phyloP scores from a whole-genome alignment of 1,140 invertebrate genomes.

The Sinella curviseta region DNA sequence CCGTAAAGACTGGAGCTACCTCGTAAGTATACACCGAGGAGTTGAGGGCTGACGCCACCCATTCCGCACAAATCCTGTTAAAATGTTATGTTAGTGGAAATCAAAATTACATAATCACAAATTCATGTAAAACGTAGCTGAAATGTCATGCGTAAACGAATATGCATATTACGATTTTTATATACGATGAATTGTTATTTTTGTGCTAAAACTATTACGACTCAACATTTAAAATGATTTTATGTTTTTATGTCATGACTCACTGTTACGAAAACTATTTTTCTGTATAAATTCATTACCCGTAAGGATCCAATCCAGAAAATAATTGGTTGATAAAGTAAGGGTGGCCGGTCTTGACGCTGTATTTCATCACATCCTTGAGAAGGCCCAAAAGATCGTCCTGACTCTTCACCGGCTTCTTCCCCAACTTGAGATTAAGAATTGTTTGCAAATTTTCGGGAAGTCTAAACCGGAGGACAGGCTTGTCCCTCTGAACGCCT shows the following conservation, averaged over 20 bases:
- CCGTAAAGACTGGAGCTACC: slow-evolving; percentile 82
- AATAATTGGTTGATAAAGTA: slow-evolving; percentile 85
- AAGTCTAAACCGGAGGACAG: slow-evolving; percentile 72
- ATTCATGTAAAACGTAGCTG: too few relatives aligned
- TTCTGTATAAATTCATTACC: too few relatives aligned
- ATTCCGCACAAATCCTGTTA: slow-evolving; percentile 77
- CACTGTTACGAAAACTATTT: too few relatives aligned
- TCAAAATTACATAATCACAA: slow-evolving; percentile 53
- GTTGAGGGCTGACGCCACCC: slow-evolving; percentile 81
- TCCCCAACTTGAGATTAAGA: slow-evolving; percentile 67
- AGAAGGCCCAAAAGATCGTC: slow-evolving; percentile 67
- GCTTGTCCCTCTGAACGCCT: slow-evolving; percentile 65
- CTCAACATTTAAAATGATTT: too few relatives aligned
- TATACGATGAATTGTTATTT: too few relatives aligned
- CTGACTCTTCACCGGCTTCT: slow-evolving; percentile 61
- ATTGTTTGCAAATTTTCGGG: slow-evolving; percentile 66
- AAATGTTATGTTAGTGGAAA: slow-evolving; percentile 87
- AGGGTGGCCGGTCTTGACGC: slow-evolving; percentile 83
- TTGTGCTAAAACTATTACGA: too few relatives aligned
- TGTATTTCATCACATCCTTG: slow-evolving; percentile 71
- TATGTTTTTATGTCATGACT: too few relatives aligned
- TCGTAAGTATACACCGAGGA: slow-evolving; percentile 87
- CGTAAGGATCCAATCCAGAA: slow-evolving; percentile 57
- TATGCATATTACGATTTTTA: too few relatives aligned
- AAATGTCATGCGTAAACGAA: too few relatives aligned